These are phyloP conservation scores for Dromaius novaehollandiae DNA, from an alignment of 2,113 vertebrate species.

Conservation along the genomic window DNA sequence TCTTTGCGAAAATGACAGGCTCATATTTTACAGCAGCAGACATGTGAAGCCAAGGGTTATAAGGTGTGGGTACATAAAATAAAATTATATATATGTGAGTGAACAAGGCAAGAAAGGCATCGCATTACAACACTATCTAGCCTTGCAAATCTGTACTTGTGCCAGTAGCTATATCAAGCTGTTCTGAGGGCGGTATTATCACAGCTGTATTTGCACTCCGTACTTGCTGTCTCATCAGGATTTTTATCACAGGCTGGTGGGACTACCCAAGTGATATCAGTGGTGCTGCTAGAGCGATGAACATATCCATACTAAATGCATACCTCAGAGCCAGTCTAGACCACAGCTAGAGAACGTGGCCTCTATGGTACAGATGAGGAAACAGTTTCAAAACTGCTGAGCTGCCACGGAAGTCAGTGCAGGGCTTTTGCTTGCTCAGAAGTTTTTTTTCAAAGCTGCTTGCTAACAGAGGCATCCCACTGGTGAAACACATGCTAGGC, in stretches of 20 bases:
- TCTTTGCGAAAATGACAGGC: background rate
- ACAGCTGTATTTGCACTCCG: background rate
- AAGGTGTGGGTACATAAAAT: constrained; percentile 7
- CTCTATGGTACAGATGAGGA: background rate
- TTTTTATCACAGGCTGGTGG: background rate
- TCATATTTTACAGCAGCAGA: background rate
- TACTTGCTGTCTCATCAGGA: background rate
- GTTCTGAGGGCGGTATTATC: background rate
- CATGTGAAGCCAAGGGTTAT: background rate
- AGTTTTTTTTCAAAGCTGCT: background rate
- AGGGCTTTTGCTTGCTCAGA: background rate
- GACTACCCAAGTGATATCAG: background rate
- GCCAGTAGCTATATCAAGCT: background rate
- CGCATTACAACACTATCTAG: background rate
- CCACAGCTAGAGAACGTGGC: background rate
- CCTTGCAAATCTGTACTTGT: background rate
- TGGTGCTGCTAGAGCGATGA: background rate
- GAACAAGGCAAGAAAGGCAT: background rate
- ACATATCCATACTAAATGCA: background rate
- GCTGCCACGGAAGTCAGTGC: background rate
- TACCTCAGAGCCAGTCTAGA: background rate
- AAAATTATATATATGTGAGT: background rate
- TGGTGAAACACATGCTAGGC: background rate
- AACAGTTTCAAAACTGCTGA: background rate
- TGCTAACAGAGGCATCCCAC: background rate